phyloP scores from a whole-genome alignment of 1,140 invertebrate species.

The Maconellicoccus hirsutus region DNA sequence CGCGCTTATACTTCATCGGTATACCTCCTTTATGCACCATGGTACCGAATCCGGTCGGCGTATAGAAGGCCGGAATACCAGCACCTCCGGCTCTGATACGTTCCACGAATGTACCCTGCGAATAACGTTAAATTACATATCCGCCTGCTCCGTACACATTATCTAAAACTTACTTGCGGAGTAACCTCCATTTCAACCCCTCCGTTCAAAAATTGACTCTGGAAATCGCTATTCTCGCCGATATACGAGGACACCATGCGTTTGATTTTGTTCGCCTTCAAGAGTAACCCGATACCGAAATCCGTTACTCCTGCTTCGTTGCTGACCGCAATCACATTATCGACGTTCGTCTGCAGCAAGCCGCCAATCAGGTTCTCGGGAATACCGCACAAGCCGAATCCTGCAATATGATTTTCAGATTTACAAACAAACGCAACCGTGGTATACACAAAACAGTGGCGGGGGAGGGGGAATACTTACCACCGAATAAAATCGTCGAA shows the following conservation, averaged over 20 bases:
- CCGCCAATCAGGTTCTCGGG: slow-evolving; percentile 93
- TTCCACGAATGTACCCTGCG: slow-evolving; percentile 81
- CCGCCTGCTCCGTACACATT: too few species aligned
- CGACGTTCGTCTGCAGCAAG: slow-evolving; percentile 56
- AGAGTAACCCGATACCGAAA: slow-evolving; percentile 82
- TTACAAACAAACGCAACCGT: background rate
- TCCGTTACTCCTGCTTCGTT: slow-evolving; percentile 68
- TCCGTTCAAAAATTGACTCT: slow-evolving; percentile 81
- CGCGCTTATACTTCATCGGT: slow-evolving; percentile 76
- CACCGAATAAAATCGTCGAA: slow-evolving; percentile 31
- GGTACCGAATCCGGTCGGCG: slow-evolving; percentile 90
- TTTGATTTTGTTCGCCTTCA: slow-evolving; percentile 73
- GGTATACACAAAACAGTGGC: too few species aligned
- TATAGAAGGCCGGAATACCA: slow-evolving; percentile 96
- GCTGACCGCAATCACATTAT: slow-evolving; percentile 83
- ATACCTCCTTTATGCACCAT: slow-evolving; percentile 87
- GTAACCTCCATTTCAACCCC: slow-evolving; percentile 60
- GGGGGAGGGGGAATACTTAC: slow-evolving; percentile 24
- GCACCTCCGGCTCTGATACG: slow-evolving; percentile 87
- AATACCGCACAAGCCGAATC: slow-evolving; percentile 97
- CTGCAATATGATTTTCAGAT: slow-evolving; percentile 33
- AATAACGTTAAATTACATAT: too few species aligned
- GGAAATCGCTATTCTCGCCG: slow-evolving; percentile 96
- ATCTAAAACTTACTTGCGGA: slow-evolving; percentile 38
- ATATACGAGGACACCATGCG: slow-evolving; percentile 96